Evolutionary conservation across 1,140 invertebrate species (phyloP).

Genomic region (Pseudomyrmex cubaensis): DNA sequence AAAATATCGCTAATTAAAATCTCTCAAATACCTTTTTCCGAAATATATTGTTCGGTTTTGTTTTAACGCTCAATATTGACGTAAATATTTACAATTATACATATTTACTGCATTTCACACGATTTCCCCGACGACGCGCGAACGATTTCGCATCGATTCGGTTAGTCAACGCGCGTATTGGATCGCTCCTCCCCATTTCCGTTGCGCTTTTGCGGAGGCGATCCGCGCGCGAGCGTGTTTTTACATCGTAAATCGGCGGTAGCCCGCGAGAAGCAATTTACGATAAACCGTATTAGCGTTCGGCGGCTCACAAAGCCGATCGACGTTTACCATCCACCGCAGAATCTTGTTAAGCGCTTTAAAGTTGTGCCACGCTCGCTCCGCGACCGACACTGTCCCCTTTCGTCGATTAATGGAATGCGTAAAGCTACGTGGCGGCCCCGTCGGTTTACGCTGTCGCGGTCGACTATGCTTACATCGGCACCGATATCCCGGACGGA

Average conservation of each 20-base stretch:
- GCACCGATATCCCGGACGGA: background rate
- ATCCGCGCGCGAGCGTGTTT: slow-evolving; percentile 36
- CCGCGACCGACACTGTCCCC: slow-evolving; percentile 47
- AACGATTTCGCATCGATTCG: slow-evolving; percentile 15
- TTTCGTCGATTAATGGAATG: slow-evolving; percentile 64
- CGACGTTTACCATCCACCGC: slow-evolving; percentile 60
- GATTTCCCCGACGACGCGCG: no score
- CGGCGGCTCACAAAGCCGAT: slow-evolving; percentile 60
- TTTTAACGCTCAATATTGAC: background rate
- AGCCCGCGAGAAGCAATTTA: slow-evolving; percentile 58
- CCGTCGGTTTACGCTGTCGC: slow-evolving; percentile 39
- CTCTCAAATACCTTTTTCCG: background rate
- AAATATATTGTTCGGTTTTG: background rate
- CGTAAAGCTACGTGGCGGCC: slow-evolving; percentile 38
- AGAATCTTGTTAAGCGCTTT: slow-evolving; percentile 69
- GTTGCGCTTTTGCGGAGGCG: slow-evolving; percentile 16
- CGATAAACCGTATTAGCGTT: slow-evolving; percentile 59
- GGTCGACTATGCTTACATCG: slow-evolving; percentile 40
- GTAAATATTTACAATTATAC: background rate
- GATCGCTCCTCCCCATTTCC: background rate
- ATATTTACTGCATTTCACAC: no score
- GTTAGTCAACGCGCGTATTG: background rate
- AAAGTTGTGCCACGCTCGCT: slow-evolving; percentile 62
- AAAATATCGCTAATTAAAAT: background rate
- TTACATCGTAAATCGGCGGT: slow-evolving; percentile 25